phyloP scores from a whole-genome alignment of 2,888 invertebrate genomes.

The Deroplatys truncata region DNA sequence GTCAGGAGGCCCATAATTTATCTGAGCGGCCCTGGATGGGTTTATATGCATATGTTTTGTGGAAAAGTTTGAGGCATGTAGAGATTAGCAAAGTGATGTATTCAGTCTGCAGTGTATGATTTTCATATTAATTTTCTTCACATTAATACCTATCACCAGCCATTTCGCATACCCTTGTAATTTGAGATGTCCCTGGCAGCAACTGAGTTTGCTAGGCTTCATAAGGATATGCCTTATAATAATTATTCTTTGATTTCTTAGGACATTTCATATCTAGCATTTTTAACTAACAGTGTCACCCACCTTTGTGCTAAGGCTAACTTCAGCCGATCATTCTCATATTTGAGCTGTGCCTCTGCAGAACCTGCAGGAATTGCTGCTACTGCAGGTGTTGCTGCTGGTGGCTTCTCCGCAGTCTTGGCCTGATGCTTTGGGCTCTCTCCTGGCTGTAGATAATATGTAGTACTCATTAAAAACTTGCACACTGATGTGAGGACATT shows the following conservation, averaged over 20 bases:
- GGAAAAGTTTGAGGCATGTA: too few relatives aligned
- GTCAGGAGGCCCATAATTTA: too few relatives aligned
- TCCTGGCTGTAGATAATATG: constrained; percentile 35
- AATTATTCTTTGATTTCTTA: neutral
- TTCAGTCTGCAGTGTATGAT: too few relatives aligned
- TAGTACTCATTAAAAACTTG: constrained; percentile 35
- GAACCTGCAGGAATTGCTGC: constrained; percentile 39
- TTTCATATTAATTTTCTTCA: too few relatives aligned
- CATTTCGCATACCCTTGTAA: too few relatives aligned
- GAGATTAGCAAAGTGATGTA: too few relatives aligned
- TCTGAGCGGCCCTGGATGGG: too few relatives aligned
- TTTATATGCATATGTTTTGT: too few relatives aligned
- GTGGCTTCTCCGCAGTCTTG: constrained; percentile 38
- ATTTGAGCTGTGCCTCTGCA: constrained; percentile 84
- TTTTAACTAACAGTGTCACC: constrained; percentile 32
- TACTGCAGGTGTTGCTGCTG: constrained; percentile 34
- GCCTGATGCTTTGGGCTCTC: constrained; percentile 65
- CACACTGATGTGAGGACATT: constrained; percentile 40
- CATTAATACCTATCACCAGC: too few relatives aligned
- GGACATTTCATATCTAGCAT: neutral
- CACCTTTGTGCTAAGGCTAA: constrained; percentile 93
- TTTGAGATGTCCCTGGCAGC: too few relatives aligned
- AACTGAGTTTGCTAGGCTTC: too few relatives aligned
- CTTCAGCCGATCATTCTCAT: constrained; percentile 95
- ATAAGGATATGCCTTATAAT: too few relatives aligned